These are phyloP conservation scores for Nemopilema nomurai DNA, from an alignment of 30 jellyfish, hydroid and myxozoan genomes.

Conservation along the genomic window DNA sequence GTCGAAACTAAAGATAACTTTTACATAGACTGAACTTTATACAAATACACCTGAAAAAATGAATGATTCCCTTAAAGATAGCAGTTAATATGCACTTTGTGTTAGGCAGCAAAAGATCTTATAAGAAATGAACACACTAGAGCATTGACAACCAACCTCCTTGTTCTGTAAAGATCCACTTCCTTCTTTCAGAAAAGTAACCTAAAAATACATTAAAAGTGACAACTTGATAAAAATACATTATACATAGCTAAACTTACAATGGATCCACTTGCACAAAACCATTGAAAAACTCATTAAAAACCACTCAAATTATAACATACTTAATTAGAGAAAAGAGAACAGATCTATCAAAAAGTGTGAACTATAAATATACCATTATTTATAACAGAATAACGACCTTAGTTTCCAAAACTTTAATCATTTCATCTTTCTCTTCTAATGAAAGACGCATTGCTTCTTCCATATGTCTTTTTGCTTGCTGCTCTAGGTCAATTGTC, in stretches of 20 bases:
- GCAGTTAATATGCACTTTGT: no score
- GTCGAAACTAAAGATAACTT: no score
- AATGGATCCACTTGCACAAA: no score
- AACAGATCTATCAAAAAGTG: background rate
- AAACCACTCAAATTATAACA: no score
- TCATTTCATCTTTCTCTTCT: constrained; percentile 93
- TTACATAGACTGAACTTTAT: no score
- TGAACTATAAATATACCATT: background rate
- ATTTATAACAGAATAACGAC: constrained; percentile 1
- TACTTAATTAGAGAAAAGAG: background rate
- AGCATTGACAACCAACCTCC: background rate
- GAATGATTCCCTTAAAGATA: no score
- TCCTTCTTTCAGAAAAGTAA: background rate
- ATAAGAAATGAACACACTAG: no score
- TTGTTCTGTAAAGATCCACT: background rate
- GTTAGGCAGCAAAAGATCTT: no score
- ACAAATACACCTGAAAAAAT: no score
- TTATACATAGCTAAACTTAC: no score
- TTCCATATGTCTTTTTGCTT: constrained; percentile 95
- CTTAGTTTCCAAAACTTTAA: constrained; percentile 87
- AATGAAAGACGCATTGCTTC: constrained; percentile 81
- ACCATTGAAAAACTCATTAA: no score
- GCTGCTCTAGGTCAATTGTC: constrained; percentile 92
- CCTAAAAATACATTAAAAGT: background rate
- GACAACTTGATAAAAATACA: background rate